Evolutionary conservation across 92 coral and sea anemone genomes (phyloP).

Genomic region (Phymanthus crucifer): DNA sequence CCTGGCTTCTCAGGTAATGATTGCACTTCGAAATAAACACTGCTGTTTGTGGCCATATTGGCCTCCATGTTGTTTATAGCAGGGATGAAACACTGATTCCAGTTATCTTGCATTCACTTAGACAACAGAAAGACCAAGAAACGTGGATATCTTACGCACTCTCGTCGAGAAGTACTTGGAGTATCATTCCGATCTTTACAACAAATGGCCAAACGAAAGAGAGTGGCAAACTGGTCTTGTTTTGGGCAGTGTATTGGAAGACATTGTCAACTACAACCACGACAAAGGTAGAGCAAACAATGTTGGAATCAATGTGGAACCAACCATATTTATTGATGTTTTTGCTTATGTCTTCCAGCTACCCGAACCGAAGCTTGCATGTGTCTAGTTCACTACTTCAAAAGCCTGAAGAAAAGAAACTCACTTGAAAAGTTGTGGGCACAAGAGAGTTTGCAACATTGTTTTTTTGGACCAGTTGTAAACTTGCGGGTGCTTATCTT

Average conservation of each 20-base stretch:
- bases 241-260: slow-evolving; percentile 15
- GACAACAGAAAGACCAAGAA: slow-evolving; percentile 10
- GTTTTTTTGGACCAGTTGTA: slow-evolving; percentile 14
- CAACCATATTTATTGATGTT: not conserved
- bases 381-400: slow-evolving; percentile 11
- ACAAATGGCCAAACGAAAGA: slow-evolving; percentile 11
- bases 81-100: not conserved
- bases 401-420: not conserved
- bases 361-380: slow-evolving; percentile 14
- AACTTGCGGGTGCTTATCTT: not conserved
- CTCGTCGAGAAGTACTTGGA: slow-evolving; percentile 8
- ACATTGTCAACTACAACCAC: slow-evolving; percentile 7
- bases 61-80: not conserved
- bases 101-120: not conserved
- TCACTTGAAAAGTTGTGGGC: slow-evolving; percentile 15
- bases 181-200: not conserved
- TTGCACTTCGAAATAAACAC: not conserved
- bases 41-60: not conserved
- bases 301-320: not conserved
- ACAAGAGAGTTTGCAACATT: slow-evolving; percentile 10
- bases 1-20: slow-evolving; percentile 18
- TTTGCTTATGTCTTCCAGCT: not conserved
- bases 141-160: not conserved
- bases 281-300: slow-evolving; percentile 12
- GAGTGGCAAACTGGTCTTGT: slow-evolving; percentile 28